phyloP scores from a whole-genome alignment of 2,113 vertebrate genomes.

The Lepus timidus region DNA sequence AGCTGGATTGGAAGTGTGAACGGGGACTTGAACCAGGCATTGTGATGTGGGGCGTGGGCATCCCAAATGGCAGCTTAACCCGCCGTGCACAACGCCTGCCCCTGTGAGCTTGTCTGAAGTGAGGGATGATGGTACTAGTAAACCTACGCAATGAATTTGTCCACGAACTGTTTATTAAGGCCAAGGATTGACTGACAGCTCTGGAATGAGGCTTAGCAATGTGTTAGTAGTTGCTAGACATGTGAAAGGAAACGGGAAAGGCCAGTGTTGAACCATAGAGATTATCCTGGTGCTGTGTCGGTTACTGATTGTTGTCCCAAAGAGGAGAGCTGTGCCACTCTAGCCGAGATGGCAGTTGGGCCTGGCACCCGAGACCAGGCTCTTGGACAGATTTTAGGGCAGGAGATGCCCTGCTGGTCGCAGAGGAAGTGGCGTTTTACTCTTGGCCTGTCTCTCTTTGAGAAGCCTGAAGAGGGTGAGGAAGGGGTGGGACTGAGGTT shows the following conservation, averaged over 20 bases:
- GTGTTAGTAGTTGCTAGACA: slow-evolving; percentile 46
- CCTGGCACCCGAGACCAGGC: background rate
- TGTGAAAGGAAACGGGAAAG: slow-evolving; percentile 15
- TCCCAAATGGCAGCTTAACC: too few relatives aligned
- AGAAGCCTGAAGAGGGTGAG: background rate
- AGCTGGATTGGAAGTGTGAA: too few relatives aligned
- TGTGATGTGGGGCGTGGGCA: too few relatives aligned
- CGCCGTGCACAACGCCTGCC: too few relatives aligned
- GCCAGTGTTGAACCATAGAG: background rate
- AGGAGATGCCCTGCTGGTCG: background rate
- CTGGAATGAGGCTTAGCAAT: background rate
- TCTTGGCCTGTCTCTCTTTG: background rate
- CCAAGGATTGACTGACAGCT: background rate
- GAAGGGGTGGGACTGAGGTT: background rate
- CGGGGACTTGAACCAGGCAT: too few relatives aligned
- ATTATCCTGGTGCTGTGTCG: slow-evolving; percentile 25
- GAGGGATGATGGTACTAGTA: background rate
- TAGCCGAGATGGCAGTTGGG: background rate
- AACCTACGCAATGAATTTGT: background rate
- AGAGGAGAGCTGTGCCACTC: background rate
- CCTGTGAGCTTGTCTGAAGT: background rate
- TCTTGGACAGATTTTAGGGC: background rate
- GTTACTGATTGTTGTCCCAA: background rate
- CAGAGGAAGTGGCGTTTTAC: background rate
- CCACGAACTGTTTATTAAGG: background rate